These are phyloP conservation scores for Hypsibius dujardini DNA, from an alignment of 1,140 invertebrate genomes.

Conservation along the genomic window DNA sequence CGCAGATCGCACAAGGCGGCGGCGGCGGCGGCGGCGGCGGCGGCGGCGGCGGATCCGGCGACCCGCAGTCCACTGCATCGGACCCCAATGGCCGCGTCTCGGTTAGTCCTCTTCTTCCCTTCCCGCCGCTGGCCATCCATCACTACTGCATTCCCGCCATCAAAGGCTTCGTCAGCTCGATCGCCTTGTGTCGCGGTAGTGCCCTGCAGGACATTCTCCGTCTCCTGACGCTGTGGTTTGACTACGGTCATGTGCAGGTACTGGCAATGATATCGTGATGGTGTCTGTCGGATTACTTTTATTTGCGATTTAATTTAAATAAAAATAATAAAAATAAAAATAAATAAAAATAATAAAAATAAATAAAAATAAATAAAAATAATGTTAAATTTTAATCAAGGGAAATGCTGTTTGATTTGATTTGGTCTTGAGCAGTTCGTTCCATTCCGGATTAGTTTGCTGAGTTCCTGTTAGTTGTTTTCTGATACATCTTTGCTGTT, in stretches of 20 bases:
- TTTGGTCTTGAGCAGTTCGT: too few relatives aligned
- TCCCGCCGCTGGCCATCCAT: constrained; percentile 38
- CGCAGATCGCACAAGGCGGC: constrained; percentile 19
- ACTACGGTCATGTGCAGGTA: constrained; percentile 66
- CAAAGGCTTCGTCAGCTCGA: constrained; percentile 84
- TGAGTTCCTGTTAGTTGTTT: too few relatives aligned
- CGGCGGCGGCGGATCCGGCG: constrained; percentile 17
- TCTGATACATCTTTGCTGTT: too few relatives aligned
- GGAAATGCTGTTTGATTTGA: too few relatives aligned
- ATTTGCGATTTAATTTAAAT: too few relatives aligned
- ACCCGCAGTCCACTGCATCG: not conserved
- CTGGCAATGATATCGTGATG: too few relatives aligned
- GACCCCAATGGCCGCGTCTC: not conserved
- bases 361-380: too few relatives aligned
- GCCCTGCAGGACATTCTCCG: constrained; percentile 93
- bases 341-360: too few relatives aligned
- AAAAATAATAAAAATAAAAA: too few relatives aligned
- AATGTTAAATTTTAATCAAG: too few relatives aligned
- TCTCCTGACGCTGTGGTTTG: constrained; percentile 78
- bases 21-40: not conserved
- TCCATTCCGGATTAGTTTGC: too few relatives aligned
- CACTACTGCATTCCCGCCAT: constrained; percentile 79
- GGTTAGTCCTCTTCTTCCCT: not conserved
- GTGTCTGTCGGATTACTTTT: too few relatives aligned
- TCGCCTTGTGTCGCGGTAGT: constrained; percentile 68